Percentiles rank a stretch among this genome's conserved stretches.
Conservation (phyloP, 2,888 invertebrate genomes). For the Philereme transversata region DNA sequence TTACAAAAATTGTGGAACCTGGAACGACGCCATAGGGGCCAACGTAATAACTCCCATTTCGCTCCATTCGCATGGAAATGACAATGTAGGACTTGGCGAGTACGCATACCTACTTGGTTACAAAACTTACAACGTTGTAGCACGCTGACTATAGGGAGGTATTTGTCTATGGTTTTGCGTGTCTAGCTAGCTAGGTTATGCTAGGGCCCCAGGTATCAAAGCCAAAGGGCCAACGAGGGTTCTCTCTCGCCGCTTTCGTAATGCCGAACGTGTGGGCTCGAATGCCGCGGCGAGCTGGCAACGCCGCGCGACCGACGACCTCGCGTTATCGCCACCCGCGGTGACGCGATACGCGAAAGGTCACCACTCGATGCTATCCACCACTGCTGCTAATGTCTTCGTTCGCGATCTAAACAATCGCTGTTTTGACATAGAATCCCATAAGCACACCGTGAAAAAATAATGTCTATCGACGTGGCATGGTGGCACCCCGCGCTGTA, state of each 20-base stretch:
- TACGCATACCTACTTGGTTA: slow-evolving; percentile 16
- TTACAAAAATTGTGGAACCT: slow-evolving; percentile 50
- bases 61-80: slow-evolving; percentile 39
- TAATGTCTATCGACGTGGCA: slow-evolving; percentile 48
- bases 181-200: slow-evolving; percentile 51
- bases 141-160: background rate
- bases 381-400: slow-evolving; percentile 67
- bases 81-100: slow-evolving; percentile 35
- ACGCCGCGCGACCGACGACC: slow-evolving; percentile 80
- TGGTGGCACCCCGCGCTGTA: slow-evolving; percentile 27
- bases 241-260: slow-evolving; percentile 72
- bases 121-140: slow-evolving; percentile 10
- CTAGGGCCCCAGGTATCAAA: slow-evolving; percentile 55
- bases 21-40: slow-evolving; percentile 51
- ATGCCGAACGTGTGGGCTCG: slow-evolving; percentile 65
- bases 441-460: slow-evolving; percentile 68
- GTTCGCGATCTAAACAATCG: slow-evolving; percentile 74
- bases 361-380: slow-evolving; percentile 67
- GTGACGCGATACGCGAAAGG: slow-evolving; percentile 76
- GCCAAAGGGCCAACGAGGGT: slow-evolving; percentile 64
- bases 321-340: slow-evolving; percentile 76
- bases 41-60: slow-evolving; percentile 52
- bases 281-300: slow-evolving; percentile 72
- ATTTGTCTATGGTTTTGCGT: slow-evolving; percentile 39
- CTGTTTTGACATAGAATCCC: slow-evolving; percentile 70